Base-by-base conservation (phyloP, 2,888 invertebrate species). In the Ennomos quercinarius region DNA sequence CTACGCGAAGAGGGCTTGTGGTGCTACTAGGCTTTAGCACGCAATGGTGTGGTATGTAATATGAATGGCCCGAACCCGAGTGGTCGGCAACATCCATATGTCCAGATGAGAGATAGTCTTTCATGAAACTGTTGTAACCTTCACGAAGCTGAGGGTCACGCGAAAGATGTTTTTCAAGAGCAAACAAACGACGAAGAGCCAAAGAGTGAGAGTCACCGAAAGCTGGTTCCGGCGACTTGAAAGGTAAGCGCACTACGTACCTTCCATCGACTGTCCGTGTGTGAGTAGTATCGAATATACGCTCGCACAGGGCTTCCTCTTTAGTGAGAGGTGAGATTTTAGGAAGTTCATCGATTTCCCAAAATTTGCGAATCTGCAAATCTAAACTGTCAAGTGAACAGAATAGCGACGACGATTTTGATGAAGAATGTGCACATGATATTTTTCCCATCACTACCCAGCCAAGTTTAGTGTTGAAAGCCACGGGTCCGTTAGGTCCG, bases 361-460 rank as follows among this genome's bases (percentile, higher is more conserved):
- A 46, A 46, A 46, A 46, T 46, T 46, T 35, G 8, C 46, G 11
- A 36, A 46, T 17, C 3, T 17, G 17, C 17, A 17, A 17, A 17
- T 17, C 17, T 17, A 17, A 17, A 17, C 17, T 17, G 17, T 17
- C 17, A 17, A 17, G 17, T 17, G 17, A 17, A 17, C 17, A 17
- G 17, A 17, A 17, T 17, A 17, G 17, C 3, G 17, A 17, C 17
- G 17, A 17, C 3, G 17, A 17, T 17, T 17, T 17, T 3, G 17
- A 17, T 3, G 17, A 17, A 17, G 17, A 2, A 17, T 17, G 17
- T 17, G 17, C 17, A 17, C 17, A 17, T 3, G 17, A 17, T 17
- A 36, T 36, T 46, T 39, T 48, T 13, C 48, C 48, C 48, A 48
- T 48, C n/a, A 48, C 48, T n/a, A 38, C 17, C 41, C 38, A 49